phyloP scores from a whole-genome alignment of 2,113 vertebrate genomes.

The Cisticola juncidis region DNA sequence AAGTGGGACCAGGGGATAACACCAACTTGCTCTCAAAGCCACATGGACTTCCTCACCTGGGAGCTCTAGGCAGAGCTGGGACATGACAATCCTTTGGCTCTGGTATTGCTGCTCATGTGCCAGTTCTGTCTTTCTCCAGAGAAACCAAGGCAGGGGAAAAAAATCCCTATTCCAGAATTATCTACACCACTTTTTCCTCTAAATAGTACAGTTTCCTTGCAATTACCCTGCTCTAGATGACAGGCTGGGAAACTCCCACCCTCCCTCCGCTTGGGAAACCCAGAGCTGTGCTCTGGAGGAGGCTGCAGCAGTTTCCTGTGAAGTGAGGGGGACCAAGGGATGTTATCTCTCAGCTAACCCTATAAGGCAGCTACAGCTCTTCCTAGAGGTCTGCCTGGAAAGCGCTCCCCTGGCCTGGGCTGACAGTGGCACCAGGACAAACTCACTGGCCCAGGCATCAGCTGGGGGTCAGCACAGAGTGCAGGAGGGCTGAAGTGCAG shows the following conservation, averaged over 20 bases:
- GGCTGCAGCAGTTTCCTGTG: neutral
- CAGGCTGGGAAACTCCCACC: neutral
- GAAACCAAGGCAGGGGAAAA: neutral
- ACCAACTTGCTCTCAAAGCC: neutral
- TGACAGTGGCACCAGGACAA: neutral
- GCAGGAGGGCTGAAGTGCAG: neutral
- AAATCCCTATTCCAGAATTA: neutral
- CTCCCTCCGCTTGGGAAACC: neutral
- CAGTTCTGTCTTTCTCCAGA: neutral
- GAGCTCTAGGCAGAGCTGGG: neutral
- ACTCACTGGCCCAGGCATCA: fast-evolving
- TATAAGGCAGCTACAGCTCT: neutral
- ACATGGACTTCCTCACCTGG: neutral
- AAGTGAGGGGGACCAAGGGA: neutral
- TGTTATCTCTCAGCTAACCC: neutral
- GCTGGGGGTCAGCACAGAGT: fast-evolving
- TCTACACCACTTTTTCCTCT: neutral
- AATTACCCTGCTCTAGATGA: neutral
- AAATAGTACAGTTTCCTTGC: neutral
- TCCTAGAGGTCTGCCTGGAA: neutral
- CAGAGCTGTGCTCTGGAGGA: neutral
- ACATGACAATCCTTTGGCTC: neutral
- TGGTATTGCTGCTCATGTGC: neutral
- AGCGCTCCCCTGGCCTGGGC: fast-evolving
- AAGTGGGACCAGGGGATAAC: neutral